Evolutionary conservation across 2,888 invertebrate species (phyloP).

Genomic region (Heteropelma amictum): DNA sequence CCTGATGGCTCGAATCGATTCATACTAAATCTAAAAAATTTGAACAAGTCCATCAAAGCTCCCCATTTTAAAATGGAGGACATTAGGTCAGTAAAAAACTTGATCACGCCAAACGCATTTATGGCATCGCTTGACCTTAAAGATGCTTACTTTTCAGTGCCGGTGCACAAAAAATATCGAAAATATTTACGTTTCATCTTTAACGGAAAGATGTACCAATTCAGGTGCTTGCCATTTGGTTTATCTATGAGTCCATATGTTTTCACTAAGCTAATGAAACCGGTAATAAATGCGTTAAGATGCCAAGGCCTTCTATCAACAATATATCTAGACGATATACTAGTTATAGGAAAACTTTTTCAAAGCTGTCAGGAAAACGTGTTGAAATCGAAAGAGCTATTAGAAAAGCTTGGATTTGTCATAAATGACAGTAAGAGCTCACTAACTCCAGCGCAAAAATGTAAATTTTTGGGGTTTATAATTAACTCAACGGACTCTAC

Average conservation of each 20-base stretch:
- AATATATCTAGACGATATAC: background rate
- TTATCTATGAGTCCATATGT: background rate
- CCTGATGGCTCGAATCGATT: too few relatives aligned
- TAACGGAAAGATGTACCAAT: background rate
- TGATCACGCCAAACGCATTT: too few relatives aligned
- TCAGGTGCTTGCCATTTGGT: background rate
- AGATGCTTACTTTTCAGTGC: too few relatives aligned
- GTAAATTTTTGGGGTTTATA: constrained; percentile 25
- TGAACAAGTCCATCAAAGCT: too few relatives aligned
- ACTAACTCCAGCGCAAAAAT: constrained; percentile 11
- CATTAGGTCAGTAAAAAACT: too few relatives aligned
- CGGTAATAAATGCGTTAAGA: background rate
- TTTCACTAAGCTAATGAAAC: background rate
- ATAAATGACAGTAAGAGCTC: background rate
- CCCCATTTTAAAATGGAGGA: too few relatives aligned
- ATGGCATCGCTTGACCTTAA: too few relatives aligned
- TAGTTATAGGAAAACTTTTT: too few relatives aligned
- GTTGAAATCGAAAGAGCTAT: background rate
- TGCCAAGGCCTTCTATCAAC: background rate
- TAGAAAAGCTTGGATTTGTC: background rate
- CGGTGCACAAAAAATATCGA: background rate
- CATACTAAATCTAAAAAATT: too few relatives aligned
- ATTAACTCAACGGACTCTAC: constrained; percentile 25
- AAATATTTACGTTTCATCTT: background rate
- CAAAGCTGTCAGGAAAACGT: background rate